Evolutionary conservation across 2,888 invertebrate genomes (phyloP).

Genomic region (Eurois occulta): DNA sequence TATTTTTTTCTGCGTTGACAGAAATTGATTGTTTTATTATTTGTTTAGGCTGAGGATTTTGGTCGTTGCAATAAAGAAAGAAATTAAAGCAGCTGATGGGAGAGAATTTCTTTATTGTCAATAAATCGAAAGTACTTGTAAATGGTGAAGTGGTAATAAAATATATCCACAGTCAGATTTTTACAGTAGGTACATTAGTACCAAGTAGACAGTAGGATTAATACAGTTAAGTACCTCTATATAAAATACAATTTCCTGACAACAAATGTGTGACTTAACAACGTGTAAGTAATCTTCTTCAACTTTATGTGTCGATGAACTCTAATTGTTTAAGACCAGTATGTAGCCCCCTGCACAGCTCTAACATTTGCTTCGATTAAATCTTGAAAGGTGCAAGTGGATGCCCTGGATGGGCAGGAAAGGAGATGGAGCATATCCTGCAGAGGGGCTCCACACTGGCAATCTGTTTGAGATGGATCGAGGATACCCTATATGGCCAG

Average conservation of each 20-base stretch:
- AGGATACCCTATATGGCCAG: too few species aligned
- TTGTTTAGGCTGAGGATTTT: conserved; percentile 23
- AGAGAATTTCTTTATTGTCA: neutral
- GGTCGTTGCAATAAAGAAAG: neutral
- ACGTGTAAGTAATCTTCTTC: neutral
- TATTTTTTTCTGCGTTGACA: conserved; percentile 23
- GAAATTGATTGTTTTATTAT: conserved; percentile 19
- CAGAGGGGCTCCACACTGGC: too few species aligned
- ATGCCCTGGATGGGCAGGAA: too few species aligned
- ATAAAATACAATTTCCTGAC: neutral
- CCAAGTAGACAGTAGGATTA: neutral
- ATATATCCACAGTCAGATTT: neutral
- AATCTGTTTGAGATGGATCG: too few species aligned
- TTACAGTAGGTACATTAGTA: neutral
- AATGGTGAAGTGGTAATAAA: too few species aligned
- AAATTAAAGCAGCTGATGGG: neutral
- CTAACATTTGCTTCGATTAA: too few species aligned
- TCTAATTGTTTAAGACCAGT: too few species aligned
- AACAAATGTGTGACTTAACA: neutral
- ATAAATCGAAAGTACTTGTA: neutral
- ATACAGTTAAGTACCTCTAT: neutral
- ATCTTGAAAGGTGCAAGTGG: too few species aligned
- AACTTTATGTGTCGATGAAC: too few species aligned
- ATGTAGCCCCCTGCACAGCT: too few species aligned
- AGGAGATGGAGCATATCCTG: too few species aligned